Evolutionary conservation across 2,797 vertebrate species (phyloP).

Genomic region (Nyctalus aviator): DNA sequence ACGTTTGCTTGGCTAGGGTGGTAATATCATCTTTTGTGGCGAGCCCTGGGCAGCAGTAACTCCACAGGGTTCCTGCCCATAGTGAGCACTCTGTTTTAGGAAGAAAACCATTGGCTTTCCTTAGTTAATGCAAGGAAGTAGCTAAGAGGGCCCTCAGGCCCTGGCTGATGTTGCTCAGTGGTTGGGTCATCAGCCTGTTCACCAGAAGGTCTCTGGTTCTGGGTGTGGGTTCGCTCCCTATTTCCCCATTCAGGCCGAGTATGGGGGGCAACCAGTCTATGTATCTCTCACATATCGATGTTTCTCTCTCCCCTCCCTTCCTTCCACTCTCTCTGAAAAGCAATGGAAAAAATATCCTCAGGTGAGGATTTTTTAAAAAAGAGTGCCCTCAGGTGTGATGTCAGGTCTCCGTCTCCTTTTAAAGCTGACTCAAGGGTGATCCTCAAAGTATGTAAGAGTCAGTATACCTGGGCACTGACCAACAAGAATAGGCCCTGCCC

Average conservation of each 20-base stretch:
- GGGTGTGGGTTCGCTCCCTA: too few relatives aligned
- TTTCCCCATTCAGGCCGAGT: too few relatives aligned
- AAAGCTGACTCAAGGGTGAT: neutral
- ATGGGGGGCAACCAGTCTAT: too few relatives aligned
- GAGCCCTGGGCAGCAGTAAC: neutral
- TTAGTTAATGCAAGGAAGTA: neutral
- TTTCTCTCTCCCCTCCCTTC: too few relatives aligned
- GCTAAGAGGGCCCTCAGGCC: neutral
- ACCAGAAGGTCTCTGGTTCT: too few relatives aligned
- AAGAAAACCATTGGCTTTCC: neutral
- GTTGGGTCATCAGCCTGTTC: too few relatives aligned
- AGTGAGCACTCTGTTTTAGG: conserved; percentile 4
- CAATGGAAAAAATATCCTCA: too few relatives aligned
- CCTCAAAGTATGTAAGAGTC: neutral
- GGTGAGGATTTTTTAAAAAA: too few relatives aligned
- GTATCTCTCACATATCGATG: too few relatives aligned
- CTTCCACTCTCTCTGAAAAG: too few relatives aligned
- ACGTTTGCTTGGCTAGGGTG: neutral
- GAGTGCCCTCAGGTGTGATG: neutral
- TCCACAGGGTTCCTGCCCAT: neutral
- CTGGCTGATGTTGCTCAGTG: too few relatives aligned
- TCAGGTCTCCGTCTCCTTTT: neutral
- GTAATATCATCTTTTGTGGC: neutral
- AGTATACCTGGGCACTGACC: neutral
- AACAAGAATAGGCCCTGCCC: neutral